Evolutionary conservation across 2,797 vertebrate species (phyloP), one percentile per base, ranked within the genome.

Genomic region (Enteromius anoplus): DNA sequence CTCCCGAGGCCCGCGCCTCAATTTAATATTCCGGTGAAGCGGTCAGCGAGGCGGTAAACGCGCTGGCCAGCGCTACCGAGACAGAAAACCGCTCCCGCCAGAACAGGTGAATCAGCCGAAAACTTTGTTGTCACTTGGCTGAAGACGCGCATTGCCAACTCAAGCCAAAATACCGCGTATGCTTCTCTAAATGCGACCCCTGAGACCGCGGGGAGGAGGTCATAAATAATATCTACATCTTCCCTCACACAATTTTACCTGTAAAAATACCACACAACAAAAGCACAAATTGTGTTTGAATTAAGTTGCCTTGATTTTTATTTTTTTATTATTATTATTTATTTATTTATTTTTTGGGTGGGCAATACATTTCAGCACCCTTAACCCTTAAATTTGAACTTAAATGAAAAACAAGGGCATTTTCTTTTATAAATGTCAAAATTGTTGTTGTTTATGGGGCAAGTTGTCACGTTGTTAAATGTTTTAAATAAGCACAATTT

Each of bases 1-100:
- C 93, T 94, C 92, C 90, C 85, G 89, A 88, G 90, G 87, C 92
- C 90, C 86, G 85, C 78, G 90, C 70, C 83, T 89, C 91, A 92
- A 86, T 93, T 90, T 91, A 90, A 91, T 91, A 91, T 80, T 92
- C 90, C 87, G 92, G 85, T 92, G 5, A 92, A 84, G 90, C 89
- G 90, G 85, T 90, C 92, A 93, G 89, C 87, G 90, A 93, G 92
- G 93, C 94, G 92, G 83, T 90, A 93, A 94, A 95, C 93, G 89
- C 87, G 84, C 89, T 93, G 94, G 93, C 89, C 89, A 89, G 89
- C 90, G 85, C 89, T 88, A 87, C 90, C 55, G 85, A 90, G 93
- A 90, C 88, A 64, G 47, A 51, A 62, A 42, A n/a, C 40, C 29
- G 12, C 42, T 64, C 53, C 71, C 64, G 87, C 87, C 86, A 89